These are phyloP conservation scores for Acanthosepion esculentum DNA, from an alignment of 2,888 invertebrate genomes.

Conservation along the genomic window DNA sequence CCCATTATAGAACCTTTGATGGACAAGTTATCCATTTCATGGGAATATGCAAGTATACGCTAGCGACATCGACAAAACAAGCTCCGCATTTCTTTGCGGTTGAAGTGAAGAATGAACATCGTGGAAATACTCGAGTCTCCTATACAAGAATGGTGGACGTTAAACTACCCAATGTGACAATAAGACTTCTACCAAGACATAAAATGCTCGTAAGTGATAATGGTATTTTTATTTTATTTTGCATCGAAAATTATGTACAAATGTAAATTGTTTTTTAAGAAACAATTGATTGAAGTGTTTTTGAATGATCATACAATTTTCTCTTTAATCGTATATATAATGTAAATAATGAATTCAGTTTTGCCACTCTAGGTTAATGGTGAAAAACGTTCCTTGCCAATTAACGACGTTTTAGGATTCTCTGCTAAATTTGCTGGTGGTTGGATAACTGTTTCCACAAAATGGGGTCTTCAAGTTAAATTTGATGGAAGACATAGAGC, in stretches of 20 bases:
- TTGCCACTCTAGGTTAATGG: conserved; percentile 47
- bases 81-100: conserved; percentile 54
- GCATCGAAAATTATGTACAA: background rate
- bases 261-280: background rate
- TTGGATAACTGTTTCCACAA: no score
- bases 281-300: background rate
- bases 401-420: no score
- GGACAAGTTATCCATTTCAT: conserved; percentile 64
- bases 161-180: conserved; percentile 51
- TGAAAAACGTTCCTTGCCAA: background rate
- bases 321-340: no score
- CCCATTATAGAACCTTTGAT: conserved; percentile 71
- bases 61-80: conserved; percentile 58
- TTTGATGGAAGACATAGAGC: no score
- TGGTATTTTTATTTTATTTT: background rate
- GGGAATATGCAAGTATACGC: conserved; percentile 70
- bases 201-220: background rate
- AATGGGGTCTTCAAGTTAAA: no score
- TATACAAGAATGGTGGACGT: conserved; percentile 56
- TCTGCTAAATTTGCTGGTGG: no score
- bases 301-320: background rate
- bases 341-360: background rate
- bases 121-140: conserved; percentile 56
- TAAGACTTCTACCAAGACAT: background rate
- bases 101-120: conserved; percentile 58